Conservation (phyloP, 2,113 vertebrate species). For the Melanerpes formicivorus region DNA sequence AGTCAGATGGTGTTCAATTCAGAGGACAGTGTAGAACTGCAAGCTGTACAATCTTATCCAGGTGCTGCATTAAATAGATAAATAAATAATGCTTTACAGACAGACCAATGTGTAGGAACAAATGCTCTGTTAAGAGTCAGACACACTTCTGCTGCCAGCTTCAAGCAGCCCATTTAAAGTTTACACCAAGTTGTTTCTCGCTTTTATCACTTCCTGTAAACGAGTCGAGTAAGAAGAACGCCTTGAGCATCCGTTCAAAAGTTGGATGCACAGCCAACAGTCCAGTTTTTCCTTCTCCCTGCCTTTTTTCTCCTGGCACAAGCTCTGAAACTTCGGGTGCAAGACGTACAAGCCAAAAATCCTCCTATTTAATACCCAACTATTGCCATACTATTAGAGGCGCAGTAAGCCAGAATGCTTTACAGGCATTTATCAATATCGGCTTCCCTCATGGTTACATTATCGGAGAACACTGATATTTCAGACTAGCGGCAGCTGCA, state of each 20-base stretch:
- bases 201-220: background rate
- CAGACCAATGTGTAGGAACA: fast-evolving
- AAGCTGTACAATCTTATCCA: background rate
- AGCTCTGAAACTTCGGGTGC: background rate
- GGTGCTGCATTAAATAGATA: background rate
- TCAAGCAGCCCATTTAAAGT: background rate
- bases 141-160: background rate
- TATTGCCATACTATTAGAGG: fast-evolving
- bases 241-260: background rate
- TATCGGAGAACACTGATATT: fast-evolving
- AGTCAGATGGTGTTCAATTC: background rate
- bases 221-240: fast-evolving
- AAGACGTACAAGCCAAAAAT: background rate
- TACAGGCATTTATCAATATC: fast-evolving
- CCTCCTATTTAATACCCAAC: background rate
- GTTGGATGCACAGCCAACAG: background rate
- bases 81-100: background rate
- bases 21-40: background rate
- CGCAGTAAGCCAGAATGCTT: background rate
- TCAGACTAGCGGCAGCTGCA: fast-evolving
- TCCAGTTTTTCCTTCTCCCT: background rate
- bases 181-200: background rate
- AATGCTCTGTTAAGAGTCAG: background rate
- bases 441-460: background rate
- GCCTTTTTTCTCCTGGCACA: no score